phyloP scores from a whole-genome alignment of 92 coral and sea anemone species.

The Virgularia gustaviana region DNA sequence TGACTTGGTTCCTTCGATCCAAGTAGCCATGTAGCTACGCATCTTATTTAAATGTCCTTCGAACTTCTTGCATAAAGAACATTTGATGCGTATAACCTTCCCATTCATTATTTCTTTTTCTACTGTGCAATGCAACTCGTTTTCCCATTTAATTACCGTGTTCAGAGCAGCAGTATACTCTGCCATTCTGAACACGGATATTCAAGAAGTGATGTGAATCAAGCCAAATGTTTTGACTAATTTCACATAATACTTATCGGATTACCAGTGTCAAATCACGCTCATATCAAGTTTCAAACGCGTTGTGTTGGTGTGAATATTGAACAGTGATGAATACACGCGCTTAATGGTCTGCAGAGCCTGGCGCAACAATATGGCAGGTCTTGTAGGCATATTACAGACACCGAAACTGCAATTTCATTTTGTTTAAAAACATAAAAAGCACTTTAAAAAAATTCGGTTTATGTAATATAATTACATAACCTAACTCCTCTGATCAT shows the following conservation, averaged over 20 bases:
- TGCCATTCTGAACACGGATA: slow-evolving; percentile 16
- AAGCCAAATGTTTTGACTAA: not conserved
- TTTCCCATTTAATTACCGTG: slow-evolving; percentile 23
- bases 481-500: too few relatives aligned
- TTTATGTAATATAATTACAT: too few relatives aligned
- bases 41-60: slow-evolving; percentile 24
- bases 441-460: too few relatives aligned
- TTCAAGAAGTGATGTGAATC: not conserved
- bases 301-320: not conserved
- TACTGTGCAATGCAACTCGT: slow-evolving; percentile 18
- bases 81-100: slow-evolving; percentile 22
- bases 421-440: too few relatives aligned
- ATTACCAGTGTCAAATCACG: not conserved
- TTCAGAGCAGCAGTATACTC: not conserved
- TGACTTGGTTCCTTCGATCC: slow-evolving; percentile 26
- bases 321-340: not conserved
- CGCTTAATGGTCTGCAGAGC: too few relatives aligned
- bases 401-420: too few relatives aligned
- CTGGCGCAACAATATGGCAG: too few relatives aligned
- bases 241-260: not conserved
- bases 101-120: slow-evolving; percentile 5
- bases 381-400: too few relatives aligned
- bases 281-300: not conserved
- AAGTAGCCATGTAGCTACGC: slow-evolving; percentile 18
- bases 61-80: slow-evolving; percentile 30